phyloP scores from a whole-genome alignment of 2,888 invertebrate genomes.

The Tinea pellionella region DNA sequence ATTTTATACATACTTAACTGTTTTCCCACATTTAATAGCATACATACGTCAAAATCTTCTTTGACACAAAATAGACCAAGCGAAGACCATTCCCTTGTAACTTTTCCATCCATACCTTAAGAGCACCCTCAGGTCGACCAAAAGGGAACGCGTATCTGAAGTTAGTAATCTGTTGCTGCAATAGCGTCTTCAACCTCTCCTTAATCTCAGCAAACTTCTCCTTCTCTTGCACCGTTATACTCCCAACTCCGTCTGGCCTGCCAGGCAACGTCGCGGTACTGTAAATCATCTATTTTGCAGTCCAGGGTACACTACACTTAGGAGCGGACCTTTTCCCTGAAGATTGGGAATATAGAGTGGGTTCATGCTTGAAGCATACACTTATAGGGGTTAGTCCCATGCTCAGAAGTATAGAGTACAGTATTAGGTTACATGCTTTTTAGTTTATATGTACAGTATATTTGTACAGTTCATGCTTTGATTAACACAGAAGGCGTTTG shows the following conservation, averaged over 20 bases:
- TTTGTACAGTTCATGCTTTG: not conserved
- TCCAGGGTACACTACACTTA: slow-evolving; percentile 13
- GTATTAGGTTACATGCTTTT: no score
- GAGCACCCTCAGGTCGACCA: slow-evolving; percentile 97
- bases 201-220: slow-evolving; percentile 98
- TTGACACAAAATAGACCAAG: not conserved
- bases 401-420: not conserved
- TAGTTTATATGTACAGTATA: not conserved
- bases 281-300: slow-evolving; percentile 32
- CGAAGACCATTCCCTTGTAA: not conserved
- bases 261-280: slow-evolving; percentile 66
- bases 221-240: slow-evolving; percentile 97
- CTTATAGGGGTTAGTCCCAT: not conserved
- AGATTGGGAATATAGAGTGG: not conserved
- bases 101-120: slow-evolving; percentile 71
- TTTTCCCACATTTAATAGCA: no score
- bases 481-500: not conserved
- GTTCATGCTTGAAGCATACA: not conserved
- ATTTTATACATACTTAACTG: no score
- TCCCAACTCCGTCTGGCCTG: slow-evolving; percentile 98
- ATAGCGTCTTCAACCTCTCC: slow-evolving; percentile 88
- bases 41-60: not conserved
- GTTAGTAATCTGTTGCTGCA: slow-evolving; percentile 99
- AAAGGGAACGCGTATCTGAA: slow-evolving; percentile 99
- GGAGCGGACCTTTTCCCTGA: slow-evolving; percentile 1